These are phyloP conservation scores for Halyomorpha halys DNA, from an alignment of 1,140 invertebrate genomes.

Conservation along the genomic window DNA sequence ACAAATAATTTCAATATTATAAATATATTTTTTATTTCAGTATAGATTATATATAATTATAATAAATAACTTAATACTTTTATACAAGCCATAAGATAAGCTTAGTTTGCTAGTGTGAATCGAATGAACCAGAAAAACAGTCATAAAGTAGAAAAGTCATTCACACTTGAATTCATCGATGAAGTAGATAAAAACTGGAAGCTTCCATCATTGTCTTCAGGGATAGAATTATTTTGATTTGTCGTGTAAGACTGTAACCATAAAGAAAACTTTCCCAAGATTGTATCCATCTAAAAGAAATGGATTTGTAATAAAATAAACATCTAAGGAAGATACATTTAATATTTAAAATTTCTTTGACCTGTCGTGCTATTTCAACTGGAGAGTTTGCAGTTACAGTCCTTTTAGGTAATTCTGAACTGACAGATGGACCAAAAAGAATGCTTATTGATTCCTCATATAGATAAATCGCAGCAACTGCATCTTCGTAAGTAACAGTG, in stretches of 20 bases:
- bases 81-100: too few relatives aligned
- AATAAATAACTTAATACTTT: too few relatives aligned
- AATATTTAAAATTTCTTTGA: neutral
- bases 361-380: neutral
- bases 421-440: conserved; percentile 6
- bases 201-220: neutral
- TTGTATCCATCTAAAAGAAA: conserved; percentile 5
- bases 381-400: neutral
- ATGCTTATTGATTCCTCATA: conserved; percentile 29
- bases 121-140: too few relatives aligned
- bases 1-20: too few relatives aligned
- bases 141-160: too few relatives aligned
- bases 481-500: conserved; percentile 28
- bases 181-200: too few relatives aligned
- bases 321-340: neutral
- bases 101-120: too few relatives aligned
- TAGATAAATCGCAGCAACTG: conserved; percentile 27
- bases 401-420: neutral
- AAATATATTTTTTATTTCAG: too few relatives aligned
- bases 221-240: neutral
- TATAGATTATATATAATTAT: too few relatives aligned
- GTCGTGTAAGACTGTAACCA: neutral
- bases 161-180: too few relatives aligned
- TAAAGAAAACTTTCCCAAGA: neutral
- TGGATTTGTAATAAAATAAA: neutral